phyloP scores from a whole-genome alignment of 2,888 invertebrate species.

The Apamea epomidion region DNA sequence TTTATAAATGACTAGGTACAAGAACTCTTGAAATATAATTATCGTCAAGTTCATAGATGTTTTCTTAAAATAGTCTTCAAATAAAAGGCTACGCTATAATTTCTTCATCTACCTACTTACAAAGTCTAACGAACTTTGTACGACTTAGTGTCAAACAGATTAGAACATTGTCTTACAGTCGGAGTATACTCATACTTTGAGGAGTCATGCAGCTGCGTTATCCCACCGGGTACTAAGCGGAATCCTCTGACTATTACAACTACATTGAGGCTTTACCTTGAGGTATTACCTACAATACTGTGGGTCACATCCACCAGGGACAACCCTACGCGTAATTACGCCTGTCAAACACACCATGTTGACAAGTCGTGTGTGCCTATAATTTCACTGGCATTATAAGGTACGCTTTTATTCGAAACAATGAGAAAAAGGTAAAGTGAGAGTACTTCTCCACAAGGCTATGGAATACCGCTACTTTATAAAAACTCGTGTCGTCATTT shows the following conservation, averaged over 20 bases:
- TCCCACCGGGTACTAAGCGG: background rate
- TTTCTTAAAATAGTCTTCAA: background rate
- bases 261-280: background rate
- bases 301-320: slow-evolving; percentile 7
- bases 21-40: background rate
- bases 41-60: background rate
- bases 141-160: background rate
- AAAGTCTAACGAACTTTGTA: background rate
- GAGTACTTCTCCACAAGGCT: slow-evolving; percentile 2
- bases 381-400: slow-evolving; percentile 7
- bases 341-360: slow-evolving; percentile 6
- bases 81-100: background rate
- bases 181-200: background rate
- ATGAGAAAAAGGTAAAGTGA: background rate
- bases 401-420: background rate
- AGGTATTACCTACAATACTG: background rate
- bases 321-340: slow-evolving; percentile 21
- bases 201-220: background rate
- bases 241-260: background rate
- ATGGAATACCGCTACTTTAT: slow-evolving; percentile 15
- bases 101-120: background rate
- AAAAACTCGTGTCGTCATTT: slow-evolving; percentile 6
- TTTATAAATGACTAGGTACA: background rate
- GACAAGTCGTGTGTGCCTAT: background rate
- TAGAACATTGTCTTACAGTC: background rate